These are phyloP conservation scores for Solea senegalensis DNA, from an alignment of 2,113 vertebrate species.

Conservation along the genomic window DNA sequence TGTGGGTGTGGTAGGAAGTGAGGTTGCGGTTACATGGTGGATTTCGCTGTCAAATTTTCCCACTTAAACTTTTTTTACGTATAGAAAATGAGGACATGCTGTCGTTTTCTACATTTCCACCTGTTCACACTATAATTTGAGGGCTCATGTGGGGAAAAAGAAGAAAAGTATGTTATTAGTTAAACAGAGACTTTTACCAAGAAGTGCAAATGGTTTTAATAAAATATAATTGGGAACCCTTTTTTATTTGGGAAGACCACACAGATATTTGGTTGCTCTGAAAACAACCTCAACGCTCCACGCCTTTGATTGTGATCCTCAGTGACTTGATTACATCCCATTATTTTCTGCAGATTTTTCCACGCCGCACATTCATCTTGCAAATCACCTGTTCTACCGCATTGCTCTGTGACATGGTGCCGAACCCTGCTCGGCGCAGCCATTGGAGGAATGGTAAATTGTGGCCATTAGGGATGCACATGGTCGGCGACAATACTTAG, in stretches of 20 bases:
- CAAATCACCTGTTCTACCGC: background rate
- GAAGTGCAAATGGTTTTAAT: background rate
- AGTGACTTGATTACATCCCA: background rate
- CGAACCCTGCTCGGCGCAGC: background rate
- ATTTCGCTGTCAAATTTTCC: background rate
- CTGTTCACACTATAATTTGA: background rate
- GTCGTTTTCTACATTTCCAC: background rate
- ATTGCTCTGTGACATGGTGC: background rate
- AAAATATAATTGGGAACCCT: background rate
- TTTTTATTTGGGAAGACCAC: background rate
- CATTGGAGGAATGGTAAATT: background rate
- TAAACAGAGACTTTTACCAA: background rate
- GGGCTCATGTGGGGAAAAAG: background rate
- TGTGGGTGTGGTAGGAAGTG: background rate
- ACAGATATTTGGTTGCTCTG: background rate
- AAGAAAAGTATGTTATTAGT: background rate
- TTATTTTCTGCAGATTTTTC: background rate
- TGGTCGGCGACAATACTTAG: background rate
- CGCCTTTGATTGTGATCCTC: background rate
- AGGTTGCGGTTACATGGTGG: background rate
- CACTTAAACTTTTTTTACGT: background rate
- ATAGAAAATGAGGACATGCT: background rate
- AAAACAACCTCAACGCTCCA: background rate
- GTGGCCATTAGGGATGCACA: background rate
- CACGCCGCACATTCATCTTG: background rate